phyloP scores from a whole-genome alignment of 2,797 vertebrate species.

The Ataeniobius toweri region DNA sequence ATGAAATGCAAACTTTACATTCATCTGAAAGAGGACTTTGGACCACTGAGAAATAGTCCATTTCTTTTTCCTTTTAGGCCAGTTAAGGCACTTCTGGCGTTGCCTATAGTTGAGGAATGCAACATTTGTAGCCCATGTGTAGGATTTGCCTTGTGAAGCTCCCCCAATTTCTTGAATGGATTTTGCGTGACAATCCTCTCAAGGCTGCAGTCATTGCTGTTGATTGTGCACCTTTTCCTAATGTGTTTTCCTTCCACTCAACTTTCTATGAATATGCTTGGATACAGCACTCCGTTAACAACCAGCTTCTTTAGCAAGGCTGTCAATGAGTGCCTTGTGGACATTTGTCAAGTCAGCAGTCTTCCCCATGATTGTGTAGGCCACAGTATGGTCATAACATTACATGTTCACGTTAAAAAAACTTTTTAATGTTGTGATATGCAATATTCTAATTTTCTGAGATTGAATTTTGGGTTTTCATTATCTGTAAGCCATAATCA shows the following conservation, averaged over 20 bases:
- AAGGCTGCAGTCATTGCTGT: neutral
- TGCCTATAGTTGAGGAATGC: no score
- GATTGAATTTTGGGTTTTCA: neutral
- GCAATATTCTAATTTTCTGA: neutral
- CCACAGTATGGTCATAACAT: neutral
- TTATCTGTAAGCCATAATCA: neutral
- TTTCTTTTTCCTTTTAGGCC: no score
- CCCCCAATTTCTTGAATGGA: neutral
- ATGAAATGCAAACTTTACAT: no score
- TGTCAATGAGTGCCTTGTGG: neutral
- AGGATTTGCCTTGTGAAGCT: neutral
- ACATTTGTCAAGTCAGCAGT: neutral
- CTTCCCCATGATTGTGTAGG: neutral
- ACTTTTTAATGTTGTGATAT: neutral
- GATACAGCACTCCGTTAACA: neutral
- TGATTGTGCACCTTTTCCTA: neutral
- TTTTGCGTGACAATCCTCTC: neutral
- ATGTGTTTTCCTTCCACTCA: neutral
- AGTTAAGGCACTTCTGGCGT: no score
- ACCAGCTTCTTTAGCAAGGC: neutral
- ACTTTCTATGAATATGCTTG: neutral
- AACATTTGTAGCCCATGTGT: no score
- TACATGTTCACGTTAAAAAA: neutral
- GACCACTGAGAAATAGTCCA: no score
- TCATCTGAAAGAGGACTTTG: no score